Conservation (phyloP, 2,113 vertebrate species). For the Chaetorhynchus papuensis region DNA sequence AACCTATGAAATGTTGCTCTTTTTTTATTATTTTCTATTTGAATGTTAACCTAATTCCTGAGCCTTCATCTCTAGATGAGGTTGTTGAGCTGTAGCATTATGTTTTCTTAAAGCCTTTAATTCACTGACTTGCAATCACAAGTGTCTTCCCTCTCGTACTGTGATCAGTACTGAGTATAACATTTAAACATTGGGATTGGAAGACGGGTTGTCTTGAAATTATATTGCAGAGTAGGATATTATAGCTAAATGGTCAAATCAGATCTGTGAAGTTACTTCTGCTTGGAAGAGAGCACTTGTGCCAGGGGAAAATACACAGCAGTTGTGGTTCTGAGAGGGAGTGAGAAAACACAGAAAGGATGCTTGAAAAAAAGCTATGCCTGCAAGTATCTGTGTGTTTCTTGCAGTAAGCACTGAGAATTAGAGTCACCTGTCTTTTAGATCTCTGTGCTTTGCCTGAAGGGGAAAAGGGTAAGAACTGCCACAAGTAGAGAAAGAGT, state of each 20-base stretch:
- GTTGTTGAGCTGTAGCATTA: not conserved
- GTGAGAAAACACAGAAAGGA: not conserved
- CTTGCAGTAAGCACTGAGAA: not conserved
- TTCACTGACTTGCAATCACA: not conserved
- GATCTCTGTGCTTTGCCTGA: not conserved
- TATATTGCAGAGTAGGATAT: not conserved
- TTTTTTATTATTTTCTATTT: not conserved
- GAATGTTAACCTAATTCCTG: not conserved
- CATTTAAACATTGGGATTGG: not conserved
- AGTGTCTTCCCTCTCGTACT: not conserved
- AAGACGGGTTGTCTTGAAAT: not conserved
- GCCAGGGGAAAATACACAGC: not conserved
- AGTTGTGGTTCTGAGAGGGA: not conserved
- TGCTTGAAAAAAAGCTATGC: not conserved
- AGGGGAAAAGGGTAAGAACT: not conserved
- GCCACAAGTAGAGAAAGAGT: not conserved
- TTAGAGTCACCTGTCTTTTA: not conserved
- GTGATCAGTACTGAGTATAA: not conserved
- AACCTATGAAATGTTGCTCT: not conserved
- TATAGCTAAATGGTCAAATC: not conserved
- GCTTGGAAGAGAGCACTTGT: not conserved
- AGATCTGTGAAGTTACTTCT: not conserved
- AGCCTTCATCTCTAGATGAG: not conserved
- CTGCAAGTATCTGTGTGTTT: not conserved
- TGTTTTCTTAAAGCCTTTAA: not conserved